A percentile compares a stretch with the other conserved stretches of the same genome.
Evolutionary conservation across 2,113 vertebrate species (phyloP).

Genomic region (Piliocolobus tephrosceles): DNA sequence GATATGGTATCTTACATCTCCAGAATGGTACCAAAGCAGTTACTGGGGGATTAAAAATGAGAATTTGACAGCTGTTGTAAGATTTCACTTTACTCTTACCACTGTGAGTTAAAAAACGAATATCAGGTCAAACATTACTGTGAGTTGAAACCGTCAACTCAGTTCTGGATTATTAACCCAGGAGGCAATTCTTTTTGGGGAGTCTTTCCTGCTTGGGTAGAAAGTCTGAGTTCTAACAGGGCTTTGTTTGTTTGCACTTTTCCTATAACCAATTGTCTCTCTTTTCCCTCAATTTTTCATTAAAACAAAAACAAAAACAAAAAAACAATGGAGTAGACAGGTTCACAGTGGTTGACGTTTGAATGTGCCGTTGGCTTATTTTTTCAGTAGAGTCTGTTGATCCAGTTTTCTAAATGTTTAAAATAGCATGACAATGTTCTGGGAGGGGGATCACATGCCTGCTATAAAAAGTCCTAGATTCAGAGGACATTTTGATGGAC

Average conservation of each 20-base stretch:
- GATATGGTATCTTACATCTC: conserved; percentile 65
- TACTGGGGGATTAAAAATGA: conserved; percentile 61
- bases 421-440: conserved; percentile 38
- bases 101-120: conserved; percentile 67
- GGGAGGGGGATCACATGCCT: background rate
- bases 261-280: conserved; percentile 46
- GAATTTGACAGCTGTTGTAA: conserved; percentile 77
- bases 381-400: conserved; percentile 50
- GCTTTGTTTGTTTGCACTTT: conserved; percentile 26
- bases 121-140: background rate
- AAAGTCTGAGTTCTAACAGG: background rate
- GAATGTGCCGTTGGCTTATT: conserved; percentile 59
- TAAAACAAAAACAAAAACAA: conserved; percentile 21
- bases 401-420: conserved; percentile 50
- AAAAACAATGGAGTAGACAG: background rate
- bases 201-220: background rate
- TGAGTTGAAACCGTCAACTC: conserved; percentile 56
- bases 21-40: conserved; percentile 65
- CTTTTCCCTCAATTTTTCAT: conserved; percentile 14
- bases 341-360: background rate
- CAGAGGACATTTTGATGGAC: background rate
- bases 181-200: conserved; percentile 49
- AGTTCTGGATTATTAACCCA: conserved; percentile 46
- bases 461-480: background rate
- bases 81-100: conserved; percentile 59